Percentiles rank a stretch among this genome's conserved stretches.
Evolutionary conservation across 2,888 invertebrate genomes (phyloP).

Genomic region (Junonia oenone): DNA sequence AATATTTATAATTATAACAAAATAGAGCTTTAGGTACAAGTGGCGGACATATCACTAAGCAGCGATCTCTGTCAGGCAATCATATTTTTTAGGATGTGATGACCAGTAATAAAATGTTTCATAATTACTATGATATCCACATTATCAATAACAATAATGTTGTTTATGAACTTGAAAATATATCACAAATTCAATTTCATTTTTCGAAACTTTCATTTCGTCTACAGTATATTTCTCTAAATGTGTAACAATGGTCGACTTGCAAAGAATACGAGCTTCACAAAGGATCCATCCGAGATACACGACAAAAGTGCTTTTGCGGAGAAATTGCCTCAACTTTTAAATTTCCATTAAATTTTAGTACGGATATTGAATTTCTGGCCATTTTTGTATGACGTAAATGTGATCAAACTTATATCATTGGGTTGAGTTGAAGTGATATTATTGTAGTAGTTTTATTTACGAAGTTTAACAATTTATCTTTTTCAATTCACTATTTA

Average conservation of each 20-base stretch:
- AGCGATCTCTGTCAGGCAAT: too few species aligned
- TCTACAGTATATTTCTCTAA: background rate
- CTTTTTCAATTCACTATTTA: too few species aligned
- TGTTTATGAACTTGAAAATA: background rate
- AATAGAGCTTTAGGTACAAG: too few species aligned
- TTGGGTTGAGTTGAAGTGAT: background rate
- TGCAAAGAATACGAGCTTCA: constrained; percentile 4
- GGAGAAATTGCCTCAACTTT: constrained; percentile 13
- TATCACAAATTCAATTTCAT: background rate
- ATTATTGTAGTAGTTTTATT: background rate
- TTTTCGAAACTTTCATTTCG: background rate
- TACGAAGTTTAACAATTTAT: too few species aligned
- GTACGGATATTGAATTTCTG: constrained; percentile 7
- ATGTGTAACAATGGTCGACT: constrained; percentile 3
- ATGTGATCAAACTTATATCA: constrained; percentile 1
- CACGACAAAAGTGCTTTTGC: constrained; percentile 7
- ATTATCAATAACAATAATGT: too few species aligned
- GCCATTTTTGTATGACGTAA: background rate
- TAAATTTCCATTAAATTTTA: constrained; percentile 15
- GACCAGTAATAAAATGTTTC: too few species aligned
- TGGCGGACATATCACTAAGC: too few species aligned
- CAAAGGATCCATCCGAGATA: constrained; percentile 15
- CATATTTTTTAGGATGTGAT: too few species aligned
- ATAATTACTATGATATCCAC: too few species aligned
- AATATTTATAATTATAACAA: too few species aligned